Evolutionary conservation across 2,888 invertebrate species (phyloP).

Genomic region (Creontiades dilutus): DNA sequence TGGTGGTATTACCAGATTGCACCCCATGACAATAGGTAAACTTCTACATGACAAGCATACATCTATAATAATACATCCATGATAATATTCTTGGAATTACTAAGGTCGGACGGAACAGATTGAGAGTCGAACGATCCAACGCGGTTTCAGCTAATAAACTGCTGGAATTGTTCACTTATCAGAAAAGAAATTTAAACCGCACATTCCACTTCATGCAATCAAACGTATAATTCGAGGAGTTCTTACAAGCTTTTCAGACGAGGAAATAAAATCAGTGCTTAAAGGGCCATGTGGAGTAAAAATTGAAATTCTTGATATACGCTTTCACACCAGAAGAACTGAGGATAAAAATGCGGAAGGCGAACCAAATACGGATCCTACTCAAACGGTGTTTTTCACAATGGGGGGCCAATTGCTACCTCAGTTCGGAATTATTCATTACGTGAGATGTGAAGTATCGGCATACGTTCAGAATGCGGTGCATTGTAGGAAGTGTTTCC

Average conservation of each 20-base stretch:
- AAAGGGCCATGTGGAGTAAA: neutral
- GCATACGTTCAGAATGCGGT: conserved; percentile 34
- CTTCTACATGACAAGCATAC: neutral
- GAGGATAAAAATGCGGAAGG: neutral
- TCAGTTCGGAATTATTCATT: neutral
- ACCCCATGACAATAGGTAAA: conserved; percentile 41
- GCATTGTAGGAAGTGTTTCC: neutral
- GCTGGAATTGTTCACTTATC: neutral
- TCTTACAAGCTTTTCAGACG: neutral
- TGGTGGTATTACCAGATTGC: neutral
- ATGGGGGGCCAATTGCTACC: conserved; percentile 20
- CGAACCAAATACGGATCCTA: neutral
- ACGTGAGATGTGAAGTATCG: conserved; percentile 4
- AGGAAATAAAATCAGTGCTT: conserved; percentile 10
- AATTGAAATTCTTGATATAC: neutral
- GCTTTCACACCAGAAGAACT: neutral
- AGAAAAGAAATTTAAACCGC: neutral
- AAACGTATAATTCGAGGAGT: conserved; percentile 28
- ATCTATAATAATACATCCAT: neutral
- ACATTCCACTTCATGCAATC: neutral
- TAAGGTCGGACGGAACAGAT: neutral
- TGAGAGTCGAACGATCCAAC: conserved; percentile 6
- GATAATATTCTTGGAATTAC: neutral
- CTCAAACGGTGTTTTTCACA: conserved; percentile 34
- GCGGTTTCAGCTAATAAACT: neutral